Conservation (phyloP, 2,888 invertebrate species). For the Acrobasis consociella region DNA sequence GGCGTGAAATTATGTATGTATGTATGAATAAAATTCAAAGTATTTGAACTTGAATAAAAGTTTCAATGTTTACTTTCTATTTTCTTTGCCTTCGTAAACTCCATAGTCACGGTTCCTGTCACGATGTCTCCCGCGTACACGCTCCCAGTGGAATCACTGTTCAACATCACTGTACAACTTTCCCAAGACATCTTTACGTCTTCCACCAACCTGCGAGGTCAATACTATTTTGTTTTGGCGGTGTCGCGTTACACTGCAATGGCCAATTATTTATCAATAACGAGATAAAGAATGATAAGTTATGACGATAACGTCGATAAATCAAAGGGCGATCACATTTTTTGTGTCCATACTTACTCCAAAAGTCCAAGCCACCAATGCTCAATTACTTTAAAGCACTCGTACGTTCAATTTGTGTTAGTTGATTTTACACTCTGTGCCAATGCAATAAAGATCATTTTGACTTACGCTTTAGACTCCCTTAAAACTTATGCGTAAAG, state of each 20-base stretch:
- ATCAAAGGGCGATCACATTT: not conserved
- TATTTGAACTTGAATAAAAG: conserved; percentile 11
- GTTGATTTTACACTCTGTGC: no score
- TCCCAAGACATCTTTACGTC: conserved; percentile 56
- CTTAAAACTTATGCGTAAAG: no score
- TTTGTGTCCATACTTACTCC: no score
- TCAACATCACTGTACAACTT: conserved; percentile 55
- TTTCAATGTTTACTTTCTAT: conserved; percentile 52
- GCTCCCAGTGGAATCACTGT: conserved; percentile 60
- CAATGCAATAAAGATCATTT: no score
- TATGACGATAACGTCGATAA: not conserved
- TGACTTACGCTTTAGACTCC: no score
- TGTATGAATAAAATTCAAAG: no score
- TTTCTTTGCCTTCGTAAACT: conserved; percentile 56
- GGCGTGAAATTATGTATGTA: no score
- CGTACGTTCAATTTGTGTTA: no score
- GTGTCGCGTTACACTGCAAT: not conserved
- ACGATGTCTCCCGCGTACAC: conserved; percentile 70
- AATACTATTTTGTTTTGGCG: conserved; percentile 2
- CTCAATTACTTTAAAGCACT: no score
- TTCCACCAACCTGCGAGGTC: not conserved
- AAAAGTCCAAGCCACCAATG: no score
- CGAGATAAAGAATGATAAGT: conserved; percentile 33
- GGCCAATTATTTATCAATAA: conserved; percentile 30
- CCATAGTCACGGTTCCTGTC: conserved; percentile 63